phyloP scores from a whole-genome alignment of 2,797 vertebrate species.

The Vespertilio murinus region DNA sequence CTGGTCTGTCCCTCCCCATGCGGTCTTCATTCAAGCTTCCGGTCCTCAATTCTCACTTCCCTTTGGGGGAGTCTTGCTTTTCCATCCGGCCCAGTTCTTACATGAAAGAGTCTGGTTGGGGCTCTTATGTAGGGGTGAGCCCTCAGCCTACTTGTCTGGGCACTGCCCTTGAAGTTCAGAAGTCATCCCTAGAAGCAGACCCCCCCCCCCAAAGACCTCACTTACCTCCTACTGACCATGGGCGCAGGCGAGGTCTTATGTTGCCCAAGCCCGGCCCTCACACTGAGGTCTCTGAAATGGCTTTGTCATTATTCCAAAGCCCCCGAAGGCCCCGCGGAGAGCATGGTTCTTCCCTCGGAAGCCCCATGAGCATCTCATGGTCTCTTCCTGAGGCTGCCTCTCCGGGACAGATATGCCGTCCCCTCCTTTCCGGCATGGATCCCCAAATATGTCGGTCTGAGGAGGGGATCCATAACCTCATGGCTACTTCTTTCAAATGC shows the following conservation, averaged over 20 bases:
- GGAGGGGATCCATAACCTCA: background rate
- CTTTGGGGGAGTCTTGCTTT: background rate
- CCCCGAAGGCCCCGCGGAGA: fast-evolving
- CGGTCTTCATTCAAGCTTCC: background rate
- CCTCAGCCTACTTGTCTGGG: background rate
- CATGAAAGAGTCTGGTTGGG: background rate
- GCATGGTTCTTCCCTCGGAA: background rate
- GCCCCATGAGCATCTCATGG: too few species aligned
- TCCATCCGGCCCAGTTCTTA: background rate
- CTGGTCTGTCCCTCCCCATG: fast-evolving
- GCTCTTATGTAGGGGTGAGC: background rate
- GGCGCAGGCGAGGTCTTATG: background rate
- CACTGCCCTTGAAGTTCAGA: background rate
- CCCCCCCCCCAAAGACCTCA: fast-evolving
- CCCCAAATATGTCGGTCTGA: background rate
- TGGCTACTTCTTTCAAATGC: background rate
- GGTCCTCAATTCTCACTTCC: background rate
- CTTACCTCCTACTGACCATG: background rate
- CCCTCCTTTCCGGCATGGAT: background rate
- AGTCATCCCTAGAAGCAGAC: background rate
- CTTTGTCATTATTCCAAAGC: background rate
- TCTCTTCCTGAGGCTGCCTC: background rate
- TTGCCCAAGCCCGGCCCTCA: background rate
- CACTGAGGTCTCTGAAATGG: background rate
- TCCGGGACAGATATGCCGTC: fast-evolving